Evolutionary conservation across 2,888 invertebrate species (phyloP).

Genomic region (Hermodice carunculata): DNA sequence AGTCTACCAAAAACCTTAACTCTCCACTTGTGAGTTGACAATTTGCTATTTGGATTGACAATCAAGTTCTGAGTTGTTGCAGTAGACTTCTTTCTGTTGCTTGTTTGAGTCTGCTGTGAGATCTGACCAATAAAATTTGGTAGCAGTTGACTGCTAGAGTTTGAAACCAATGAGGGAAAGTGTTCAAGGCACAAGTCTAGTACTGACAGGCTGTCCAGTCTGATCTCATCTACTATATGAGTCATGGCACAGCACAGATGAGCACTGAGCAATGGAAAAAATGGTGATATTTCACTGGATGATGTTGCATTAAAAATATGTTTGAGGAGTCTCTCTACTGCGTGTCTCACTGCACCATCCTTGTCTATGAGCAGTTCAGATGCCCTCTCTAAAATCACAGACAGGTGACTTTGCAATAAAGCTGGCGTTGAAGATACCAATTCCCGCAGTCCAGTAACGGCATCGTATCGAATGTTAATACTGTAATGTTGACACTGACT

Average conservation of each 20-base stretch:
- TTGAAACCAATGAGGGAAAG: constrained; percentile 77
- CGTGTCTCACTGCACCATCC: constrained; percentile 74
- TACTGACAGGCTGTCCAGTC: constrained; percentile 85
- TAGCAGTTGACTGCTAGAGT: constrained; percentile 80
- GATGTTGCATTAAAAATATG: constrained; percentile 42
- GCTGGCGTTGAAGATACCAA: constrained; percentile 72
- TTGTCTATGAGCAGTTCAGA: constrained; percentile 80
- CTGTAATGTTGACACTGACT: constrained; percentile 83
- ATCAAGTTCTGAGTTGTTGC: constrained; percentile 78
- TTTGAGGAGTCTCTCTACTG: constrained; percentile 72
- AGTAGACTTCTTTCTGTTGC: constrained; percentile 14
- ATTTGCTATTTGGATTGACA: constrained; percentile 79
- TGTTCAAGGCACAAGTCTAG: constrained; percentile 82
- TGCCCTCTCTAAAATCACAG: constrained; percentile 78
- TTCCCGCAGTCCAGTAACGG: constrained; percentile 73
- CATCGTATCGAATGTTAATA: constrained; percentile 77
- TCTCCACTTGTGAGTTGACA: constrained; percentile 75
- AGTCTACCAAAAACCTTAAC: constrained; percentile 22
- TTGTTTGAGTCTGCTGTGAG: constrained; percentile 70
- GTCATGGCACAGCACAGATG: constrained; percentile 92
- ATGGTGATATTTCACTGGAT: constrained; percentile 73
- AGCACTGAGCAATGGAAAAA: constrained; percentile 82
- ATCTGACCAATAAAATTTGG: constrained; percentile 88
- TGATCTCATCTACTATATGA: constrained; percentile 83
- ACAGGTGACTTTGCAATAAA: constrained; percentile 75